Base-by-base conservation (phyloP, 2,888 invertebrate genomes). In the Chrysina gloriosa region DNA sequence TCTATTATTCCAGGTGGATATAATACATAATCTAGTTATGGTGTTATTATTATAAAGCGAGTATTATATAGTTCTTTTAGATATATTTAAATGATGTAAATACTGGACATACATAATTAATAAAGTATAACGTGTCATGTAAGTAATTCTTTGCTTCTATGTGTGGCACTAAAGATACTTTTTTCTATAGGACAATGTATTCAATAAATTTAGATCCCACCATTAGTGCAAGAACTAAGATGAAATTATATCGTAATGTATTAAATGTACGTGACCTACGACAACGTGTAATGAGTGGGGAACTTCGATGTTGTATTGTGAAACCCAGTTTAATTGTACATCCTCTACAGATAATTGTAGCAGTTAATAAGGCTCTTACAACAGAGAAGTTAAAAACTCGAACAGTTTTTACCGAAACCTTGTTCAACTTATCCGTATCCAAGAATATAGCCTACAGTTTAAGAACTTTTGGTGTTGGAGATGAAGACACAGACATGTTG, bases 361-460 rank as follows among this genome's bases (percentile, higher is more conserved):
- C 92, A 0, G 89, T 90, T 0, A 92, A 92, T 77, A 89, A 87
- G 78, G 90, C 92, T 1, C 84, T 85, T 0, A 74, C 88, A 0
- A 82, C 86, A 1, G 83, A 86, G 54, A 86, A 85, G 73, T 81
- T 89, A 77, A 86, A 87, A 0, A 92, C 92, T 0, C 87, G 86
- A 75, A 86, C 85, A 5, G 76, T 91, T 0, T 88, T 84, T 76
- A 86, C 90, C 0, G 92, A 92, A 81, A 85, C 91, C 52, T 77
- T 92, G 14, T 92, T 86, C 77, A 90, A 89, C 79, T 82, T 92
- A 68, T 91, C 91, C 0, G 80, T 88, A 0, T 87, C 90, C 0
- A 90, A 88, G 76, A 91, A 90, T 74, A 92, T 92, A 71, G 85
- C 89, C 2, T 88, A 89, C 71, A 90, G 92, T 69, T 82, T 93